These are phyloP conservation scores for Drosophila bipectinata DNA, from an alignment of 1,140 invertebrate species.

Conservation along the genomic window DNA sequence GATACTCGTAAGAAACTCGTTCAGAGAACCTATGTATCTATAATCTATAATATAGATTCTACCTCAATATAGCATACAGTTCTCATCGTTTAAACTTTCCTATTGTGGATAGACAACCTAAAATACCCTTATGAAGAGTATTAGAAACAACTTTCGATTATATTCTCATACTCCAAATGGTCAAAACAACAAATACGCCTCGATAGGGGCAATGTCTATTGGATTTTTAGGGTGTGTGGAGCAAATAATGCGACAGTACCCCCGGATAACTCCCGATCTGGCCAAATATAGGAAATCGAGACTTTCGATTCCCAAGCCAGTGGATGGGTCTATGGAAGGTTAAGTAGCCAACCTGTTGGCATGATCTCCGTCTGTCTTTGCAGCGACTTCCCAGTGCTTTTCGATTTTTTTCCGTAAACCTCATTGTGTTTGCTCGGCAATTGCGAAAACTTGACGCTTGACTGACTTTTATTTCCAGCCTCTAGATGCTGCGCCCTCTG, in stretches of 20 bases:
- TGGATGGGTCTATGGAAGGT: slow-evolving; percentile 28
- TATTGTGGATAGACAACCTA: no score
- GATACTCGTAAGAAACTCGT: no score
- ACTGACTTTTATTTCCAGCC: slow-evolving; percentile 62
- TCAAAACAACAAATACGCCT: slow-evolving; percentile 23
- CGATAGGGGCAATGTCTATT: slow-evolving; percentile 11
- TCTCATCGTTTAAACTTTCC: no score
- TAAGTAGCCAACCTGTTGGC: slow-evolving; percentile 27
- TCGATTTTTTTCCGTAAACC: slow-evolving; percentile 39
- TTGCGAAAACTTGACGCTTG: slow-evolving; percentile 70
- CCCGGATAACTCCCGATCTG: slow-evolving; percentile 18
- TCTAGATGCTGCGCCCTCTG: slow-evolving; percentile 37
- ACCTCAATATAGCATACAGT: no score
- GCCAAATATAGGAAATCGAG: slow-evolving; percentile 9
- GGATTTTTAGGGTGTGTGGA: slow-evolving; percentile 19
- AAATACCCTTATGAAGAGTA: not conserved
- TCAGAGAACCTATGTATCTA: no score
- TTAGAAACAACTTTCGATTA: slow-evolving; percentile 50
- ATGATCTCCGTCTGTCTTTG: slow-evolving; percentile 6
- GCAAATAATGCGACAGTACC: slow-evolving; percentile 25
- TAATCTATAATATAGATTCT: no score
- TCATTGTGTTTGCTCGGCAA: slow-evolving; percentile 66
- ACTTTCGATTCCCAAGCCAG: not conserved
- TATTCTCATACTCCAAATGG: slow-evolving; percentile 43
- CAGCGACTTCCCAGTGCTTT: slow-evolving; percentile 23